phyloP scores from a whole-genome alignment of 2,113 vertebrate species.

The Passer montanus region DNA sequence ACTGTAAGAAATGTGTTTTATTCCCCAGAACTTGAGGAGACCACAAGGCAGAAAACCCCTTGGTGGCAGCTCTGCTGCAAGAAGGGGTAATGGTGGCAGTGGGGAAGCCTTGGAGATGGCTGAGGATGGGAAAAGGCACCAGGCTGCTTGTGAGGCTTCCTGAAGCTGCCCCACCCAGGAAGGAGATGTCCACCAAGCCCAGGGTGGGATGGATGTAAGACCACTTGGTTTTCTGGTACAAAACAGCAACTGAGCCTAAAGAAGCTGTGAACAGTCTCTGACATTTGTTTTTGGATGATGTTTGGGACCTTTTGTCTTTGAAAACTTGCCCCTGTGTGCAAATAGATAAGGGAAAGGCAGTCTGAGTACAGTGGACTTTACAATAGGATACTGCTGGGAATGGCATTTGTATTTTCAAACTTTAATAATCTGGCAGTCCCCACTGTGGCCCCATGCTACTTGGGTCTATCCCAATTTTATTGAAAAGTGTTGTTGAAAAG shows the following conservation, averaged over 20 bases:
- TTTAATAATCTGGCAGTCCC: slow-evolving; percentile 2
- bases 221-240: background rate
- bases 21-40: background rate
- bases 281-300: background rate
- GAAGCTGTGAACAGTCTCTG: rapidly evolving
- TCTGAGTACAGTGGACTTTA: background rate
- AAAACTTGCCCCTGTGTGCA: background rate
- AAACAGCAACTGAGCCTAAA: background rate
- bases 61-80: background rate
- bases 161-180: background rate
- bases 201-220: background rate
- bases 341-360: background rate
- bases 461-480: slow-evolving; percentile 21
- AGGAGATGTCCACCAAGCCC: rapidly evolving
- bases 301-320: background rate
- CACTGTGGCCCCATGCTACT: background rate
- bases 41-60: background rate
- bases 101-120: background rate
- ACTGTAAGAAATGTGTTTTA: background rate
- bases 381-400: background rate
- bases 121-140: background rate
- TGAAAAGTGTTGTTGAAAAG: slow-evolving; percentile 34
- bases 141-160: rapidly evolving
- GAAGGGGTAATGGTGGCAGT: rapidly evolving
- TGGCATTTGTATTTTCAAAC: background rate